These are phyloP conservation scores for Pharmacophagus antenor DNA, from an alignment of 2,888 invertebrate species.

Conservation along the genomic window DNA sequence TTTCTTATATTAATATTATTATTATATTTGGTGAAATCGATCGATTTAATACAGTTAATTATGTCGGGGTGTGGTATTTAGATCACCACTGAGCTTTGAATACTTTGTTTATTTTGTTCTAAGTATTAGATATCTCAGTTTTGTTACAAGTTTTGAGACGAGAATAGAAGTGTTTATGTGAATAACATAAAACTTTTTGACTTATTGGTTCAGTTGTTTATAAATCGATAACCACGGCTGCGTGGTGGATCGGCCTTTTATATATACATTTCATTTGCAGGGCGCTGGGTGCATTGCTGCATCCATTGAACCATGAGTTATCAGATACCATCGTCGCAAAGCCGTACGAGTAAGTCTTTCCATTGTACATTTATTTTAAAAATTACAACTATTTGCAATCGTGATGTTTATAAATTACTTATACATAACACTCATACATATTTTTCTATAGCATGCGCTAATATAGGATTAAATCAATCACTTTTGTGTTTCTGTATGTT, in stretches of 20 bases:
- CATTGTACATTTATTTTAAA: constrained; percentile 6
- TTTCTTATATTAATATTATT: constrained; percentile 8
- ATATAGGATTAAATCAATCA: neutral
- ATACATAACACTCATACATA: too few relatives aligned
- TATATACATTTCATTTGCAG: constrained; percentile 68
- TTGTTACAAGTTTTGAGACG: constrained; percentile 44
- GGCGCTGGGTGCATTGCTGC: constrained; percentile 82
- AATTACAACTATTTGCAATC: neutral
- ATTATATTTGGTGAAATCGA: constrained; percentile 21
- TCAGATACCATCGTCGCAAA: constrained; percentile 89
- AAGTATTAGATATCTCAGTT: constrained; percentile 44
- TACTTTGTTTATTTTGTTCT: constrained; percentile 71
- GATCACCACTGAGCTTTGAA: constrained; percentile 52
- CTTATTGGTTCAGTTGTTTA: constrained; percentile 33
- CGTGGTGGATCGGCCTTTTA: constrained; percentile 47
- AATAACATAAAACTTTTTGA: constrained; percentile 34
- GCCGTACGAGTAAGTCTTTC: constrained; percentile 88
- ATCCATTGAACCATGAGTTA: constrained; percentile 91
- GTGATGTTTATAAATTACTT: neutral
- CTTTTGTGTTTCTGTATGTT: neutral
- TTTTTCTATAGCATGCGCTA: neutral
- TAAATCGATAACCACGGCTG: constrained; percentile 54
- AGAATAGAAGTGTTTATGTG: constrained; percentile 45
- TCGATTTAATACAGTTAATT: constrained; percentile 42
- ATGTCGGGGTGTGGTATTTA: constrained; percentile 74